Base-by-base conservation (phyloP, 2,113 vertebrate genomes). In the Junco hyemalis region DNA sequence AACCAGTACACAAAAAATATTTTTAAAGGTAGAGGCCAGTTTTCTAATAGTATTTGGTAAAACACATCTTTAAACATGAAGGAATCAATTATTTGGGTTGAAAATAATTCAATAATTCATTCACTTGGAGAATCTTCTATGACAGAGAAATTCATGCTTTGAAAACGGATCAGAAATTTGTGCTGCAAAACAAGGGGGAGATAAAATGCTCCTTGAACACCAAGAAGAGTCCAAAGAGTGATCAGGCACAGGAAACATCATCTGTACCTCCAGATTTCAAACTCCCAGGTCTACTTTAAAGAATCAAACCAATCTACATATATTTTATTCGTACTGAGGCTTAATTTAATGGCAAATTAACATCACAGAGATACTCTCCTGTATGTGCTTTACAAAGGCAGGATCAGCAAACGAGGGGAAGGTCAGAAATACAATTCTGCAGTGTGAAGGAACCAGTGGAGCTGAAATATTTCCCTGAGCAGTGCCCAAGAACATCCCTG, bases 401-500 rank as follows among this genome's bases (percentile, higher is more conserved):
- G 80, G 53, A 81, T 47, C 68, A 56, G 5, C 63, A 68, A 73
- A 53, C 12, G 4, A 29, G 40, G 65, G 36, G 3, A 20, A 66
- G 33, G 69, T 84, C 53, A 78, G 69, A 77, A 91, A 80, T 8
- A 56, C 45, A 87, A 71, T 2, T 33, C 35, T 0, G 0, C 51
- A 45, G 2, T 16, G 74, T 0, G 0, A 82, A 90, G 53, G 21
- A 56, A 70, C 8, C 4, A 1, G 28, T 22, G 72, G 51, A 45
- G 21, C 60, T 47, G 80, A 66, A 80, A 61, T 5, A 25, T 28
- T 73, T 54, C 36, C 71, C 48, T 26, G 48, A 15, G 73, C 87
- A 86, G 68, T 12, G 44, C 3, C 14, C 12, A 60, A 2, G 0
- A 44, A 53, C 21, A 1, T 2, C 25, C 51, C 40, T 5, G 31